A percentile compares a stretch with the other conserved stretches of the same genome.
phyloP scores from a whole-genome alignment of 2,797 vertebrate species.

The Loriculus beryllinus region DNA sequence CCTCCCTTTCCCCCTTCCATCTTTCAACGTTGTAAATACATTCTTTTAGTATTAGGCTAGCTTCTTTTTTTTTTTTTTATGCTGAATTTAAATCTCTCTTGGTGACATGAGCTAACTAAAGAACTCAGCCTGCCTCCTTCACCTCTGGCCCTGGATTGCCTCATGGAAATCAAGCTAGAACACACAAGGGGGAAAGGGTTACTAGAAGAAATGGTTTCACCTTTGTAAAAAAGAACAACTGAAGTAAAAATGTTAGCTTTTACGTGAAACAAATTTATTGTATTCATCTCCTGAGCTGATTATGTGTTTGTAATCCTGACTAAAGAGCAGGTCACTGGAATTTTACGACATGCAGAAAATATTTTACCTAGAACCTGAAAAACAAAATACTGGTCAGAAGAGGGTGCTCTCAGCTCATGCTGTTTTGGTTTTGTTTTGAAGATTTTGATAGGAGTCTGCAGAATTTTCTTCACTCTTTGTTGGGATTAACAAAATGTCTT shows the following conservation, averaged over 20 bases:
- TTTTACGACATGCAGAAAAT: neutral
- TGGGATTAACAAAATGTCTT: neutral
- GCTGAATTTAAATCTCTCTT: neutral
- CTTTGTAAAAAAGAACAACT: neutral
- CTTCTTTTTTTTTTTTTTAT: neutral
- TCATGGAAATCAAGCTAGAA: neutral
- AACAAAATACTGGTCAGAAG: constrained; percentile 49
- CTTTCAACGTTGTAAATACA: neutral
- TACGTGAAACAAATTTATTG: neutral
- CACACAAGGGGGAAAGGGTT: neutral
- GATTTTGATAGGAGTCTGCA: neutral
- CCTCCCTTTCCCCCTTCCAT: neutral
- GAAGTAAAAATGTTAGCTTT: neutral
- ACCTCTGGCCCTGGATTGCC: neutral
- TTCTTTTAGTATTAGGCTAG: neutral
- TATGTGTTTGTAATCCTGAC: neutral
- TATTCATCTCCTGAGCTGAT: neutral
- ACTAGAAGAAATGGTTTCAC: neutral
- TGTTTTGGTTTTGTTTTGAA: neutral
- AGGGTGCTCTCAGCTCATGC: constrained; percentile 53
- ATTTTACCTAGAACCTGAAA: neutral
- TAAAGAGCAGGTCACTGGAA: neutral
- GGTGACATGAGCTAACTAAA: neutral
- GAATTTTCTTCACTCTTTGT: neutral
- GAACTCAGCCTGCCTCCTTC: neutral